Base-by-base conservation (phyloP, 2,797 vertebrate genomes). In the Macrochelys suwanniensis region DNA sequence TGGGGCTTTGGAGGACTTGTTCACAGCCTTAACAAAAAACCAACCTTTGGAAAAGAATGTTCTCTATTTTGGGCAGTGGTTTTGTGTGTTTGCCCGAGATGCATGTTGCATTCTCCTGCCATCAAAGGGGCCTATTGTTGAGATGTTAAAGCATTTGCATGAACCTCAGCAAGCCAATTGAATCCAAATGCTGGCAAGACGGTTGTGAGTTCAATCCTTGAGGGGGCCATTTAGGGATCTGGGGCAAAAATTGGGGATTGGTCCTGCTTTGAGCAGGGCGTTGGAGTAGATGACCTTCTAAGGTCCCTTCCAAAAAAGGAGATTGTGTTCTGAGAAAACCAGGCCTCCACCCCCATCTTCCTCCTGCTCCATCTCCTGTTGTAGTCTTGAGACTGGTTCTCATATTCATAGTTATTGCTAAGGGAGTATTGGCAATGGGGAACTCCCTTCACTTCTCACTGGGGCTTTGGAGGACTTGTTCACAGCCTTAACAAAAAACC, bases 131-230 rank as follows among this genome's bases (percentile, higher is more conserved):
- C 42, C 74, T 84, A 0, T 49, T 90, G 47, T 53, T 53, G 53
- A 82, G 89, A n/a, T 76, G 83, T 78, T 81, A 92, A n/a, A 74
- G 83, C 53, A 37, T 91, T 65, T 89, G 5, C 83, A 80, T 86
- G 87, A 96, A 80, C 45, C 11, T 45, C 78, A 56, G 16, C 68
- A 92, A 89, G 42, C 89, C 89, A 85, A 92, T 84, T 84, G 53
- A 91, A 87, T 37, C 78, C 45, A 82, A 28, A 85, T 83, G 47
- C 25, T 91, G 85, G 5, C 33, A 92, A 85, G 78, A 31, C n/a
- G n/a, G n/a, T n/a, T n/a, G n/a, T n/a, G n/a, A n/a, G n/a, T n/a
- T n/a, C n/a, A n/a, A n/a, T n/a, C n/a, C n/a, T n/a, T n/a, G n/a
- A n/a, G n/a, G n/a, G n/a, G n/a, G n/a, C n/a, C n/a, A n/a, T n/a